Evolutionary conservation across 1,140 invertebrate species (phyloP).

Genomic region (Calephelis nemesis): DNA sequence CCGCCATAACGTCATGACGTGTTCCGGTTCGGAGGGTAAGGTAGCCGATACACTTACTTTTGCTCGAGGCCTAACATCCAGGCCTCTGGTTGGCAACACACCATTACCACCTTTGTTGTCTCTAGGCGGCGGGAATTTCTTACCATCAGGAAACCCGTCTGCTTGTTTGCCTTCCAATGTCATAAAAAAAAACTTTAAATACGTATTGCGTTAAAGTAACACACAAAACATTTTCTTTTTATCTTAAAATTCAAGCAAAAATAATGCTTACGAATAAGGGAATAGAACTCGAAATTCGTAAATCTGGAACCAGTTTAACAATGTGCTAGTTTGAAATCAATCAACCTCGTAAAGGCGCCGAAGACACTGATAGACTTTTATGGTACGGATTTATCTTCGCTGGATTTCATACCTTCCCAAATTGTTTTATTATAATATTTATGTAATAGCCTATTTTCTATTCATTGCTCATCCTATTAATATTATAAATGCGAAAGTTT

Average conservation of each 20-base stretch:
- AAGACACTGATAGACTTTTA: constrained; percentile 12
- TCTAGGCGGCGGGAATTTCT: no score
- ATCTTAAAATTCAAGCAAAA: not conserved
- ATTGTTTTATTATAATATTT: constrained; percentile 16
- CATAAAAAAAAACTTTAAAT: not conserved
- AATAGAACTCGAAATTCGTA: not conserved
- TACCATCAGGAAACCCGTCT: no score
- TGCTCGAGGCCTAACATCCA: no score
- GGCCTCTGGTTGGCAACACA: no score
- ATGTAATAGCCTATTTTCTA: not conserved
- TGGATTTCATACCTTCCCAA: not conserved
- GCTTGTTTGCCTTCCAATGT: no score
- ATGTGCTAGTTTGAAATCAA: constrained; percentile 6
- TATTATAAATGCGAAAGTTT: no score
- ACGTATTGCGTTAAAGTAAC: not conserved
- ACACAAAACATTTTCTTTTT: not conserved
- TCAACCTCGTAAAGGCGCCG: not conserved
- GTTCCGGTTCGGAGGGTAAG: no score
- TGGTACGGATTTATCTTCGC: not conserved
- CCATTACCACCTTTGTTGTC: no score
- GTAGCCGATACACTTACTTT: no score
- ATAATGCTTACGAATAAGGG: not conserved
- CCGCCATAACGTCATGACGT: no score
- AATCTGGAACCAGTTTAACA: not conserved
- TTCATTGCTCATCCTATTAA: constrained; percentile 6